A percentile compares a stretch with the other conserved stretches of the same genome.
Evolutionary conservation across 2,113 vertebrate genomes (phyloP).

Genomic region (Myanophis thanlyinensis): DNA sequence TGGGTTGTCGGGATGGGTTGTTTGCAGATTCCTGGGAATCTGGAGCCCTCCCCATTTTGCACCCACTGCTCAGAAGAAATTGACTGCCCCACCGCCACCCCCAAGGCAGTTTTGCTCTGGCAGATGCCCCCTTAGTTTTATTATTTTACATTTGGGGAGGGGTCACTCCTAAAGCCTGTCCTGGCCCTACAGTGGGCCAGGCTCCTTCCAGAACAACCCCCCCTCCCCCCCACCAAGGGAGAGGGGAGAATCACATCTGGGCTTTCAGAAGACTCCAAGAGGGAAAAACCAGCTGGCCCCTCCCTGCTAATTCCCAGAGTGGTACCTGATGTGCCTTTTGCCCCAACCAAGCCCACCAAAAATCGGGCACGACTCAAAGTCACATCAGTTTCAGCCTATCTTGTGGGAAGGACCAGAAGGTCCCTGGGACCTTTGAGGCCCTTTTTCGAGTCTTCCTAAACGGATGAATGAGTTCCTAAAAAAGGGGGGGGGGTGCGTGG

Average conservation of each 20-base stretch:
- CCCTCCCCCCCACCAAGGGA: neutral
- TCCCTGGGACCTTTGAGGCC: fast-evolving
- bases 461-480: neutral
- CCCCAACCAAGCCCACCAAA: neutral
- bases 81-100: neutral
- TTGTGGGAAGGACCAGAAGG: neutral
- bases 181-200: neutral
- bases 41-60: neutral
- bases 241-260: neutral
- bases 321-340: neutral
- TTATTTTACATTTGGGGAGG: too few species aligned
- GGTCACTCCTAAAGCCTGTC: neutral
- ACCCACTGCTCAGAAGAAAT: neutral
- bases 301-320: neutral
- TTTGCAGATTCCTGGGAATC: neutral
- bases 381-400: neutral
- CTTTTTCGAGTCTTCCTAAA: neutral
- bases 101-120: neutral
- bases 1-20: too few species aligned
- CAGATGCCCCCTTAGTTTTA: too few species aligned
- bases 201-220: neutral
- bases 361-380: neutral
- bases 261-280: too few species aligned
- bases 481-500: neutral
- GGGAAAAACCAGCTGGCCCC: neutral